These are phyloP conservation scores for Styela clava DNA, from an alignment of 23 tunicate species.

Conservation along the genomic window DNA sequence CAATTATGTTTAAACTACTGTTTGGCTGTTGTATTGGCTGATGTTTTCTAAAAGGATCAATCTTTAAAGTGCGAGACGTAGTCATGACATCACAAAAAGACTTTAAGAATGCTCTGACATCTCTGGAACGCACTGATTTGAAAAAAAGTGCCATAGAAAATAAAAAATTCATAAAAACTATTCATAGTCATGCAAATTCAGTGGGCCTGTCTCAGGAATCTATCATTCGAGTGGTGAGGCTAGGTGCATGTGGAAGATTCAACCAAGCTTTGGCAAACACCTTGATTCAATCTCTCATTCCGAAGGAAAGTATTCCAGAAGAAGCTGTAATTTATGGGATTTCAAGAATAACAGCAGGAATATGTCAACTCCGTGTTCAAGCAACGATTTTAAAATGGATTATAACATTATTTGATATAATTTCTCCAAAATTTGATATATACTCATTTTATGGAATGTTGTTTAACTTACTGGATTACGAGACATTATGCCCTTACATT, in stretches of 20 bases:
- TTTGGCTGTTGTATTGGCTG: too few relatives aligned
- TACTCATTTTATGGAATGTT: conserved; percentile 50
- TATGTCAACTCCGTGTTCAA: conserved; percentile 13
- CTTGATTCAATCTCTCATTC: conserved; percentile 27
- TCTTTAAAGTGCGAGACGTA: too few relatives aligned
- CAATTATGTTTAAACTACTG: too few relatives aligned
- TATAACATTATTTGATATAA: conserved; percentile 44
- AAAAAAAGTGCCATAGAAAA: background rate
- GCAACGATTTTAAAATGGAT: conserved; percentile 46
- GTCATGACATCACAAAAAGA: background rate
- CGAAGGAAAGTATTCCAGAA: conserved; percentile 40
- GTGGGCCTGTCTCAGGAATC: conserved; percentile 27
- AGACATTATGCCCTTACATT: conserved; percentile 39
- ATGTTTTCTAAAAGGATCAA: too few relatives aligned
- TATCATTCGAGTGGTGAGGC: conserved; percentile 1
- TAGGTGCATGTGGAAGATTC: conserved; percentile 29
- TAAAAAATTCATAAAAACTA: too few relatives aligned
- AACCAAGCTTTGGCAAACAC: conserved; percentile 1
- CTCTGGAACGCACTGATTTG: background rate
- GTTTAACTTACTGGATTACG: conserved; percentile 47
- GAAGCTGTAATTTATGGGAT: conserved; percentile 19
- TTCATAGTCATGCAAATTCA: background rate
- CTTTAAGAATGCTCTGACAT: background rate
- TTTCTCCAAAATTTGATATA: conserved; percentile 28
- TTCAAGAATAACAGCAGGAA: conserved; percentile 30